phyloP scores from a whole-genome alignment of 2,113 vertebrate genomes.

The Galeopterus variegatus region DNA sequence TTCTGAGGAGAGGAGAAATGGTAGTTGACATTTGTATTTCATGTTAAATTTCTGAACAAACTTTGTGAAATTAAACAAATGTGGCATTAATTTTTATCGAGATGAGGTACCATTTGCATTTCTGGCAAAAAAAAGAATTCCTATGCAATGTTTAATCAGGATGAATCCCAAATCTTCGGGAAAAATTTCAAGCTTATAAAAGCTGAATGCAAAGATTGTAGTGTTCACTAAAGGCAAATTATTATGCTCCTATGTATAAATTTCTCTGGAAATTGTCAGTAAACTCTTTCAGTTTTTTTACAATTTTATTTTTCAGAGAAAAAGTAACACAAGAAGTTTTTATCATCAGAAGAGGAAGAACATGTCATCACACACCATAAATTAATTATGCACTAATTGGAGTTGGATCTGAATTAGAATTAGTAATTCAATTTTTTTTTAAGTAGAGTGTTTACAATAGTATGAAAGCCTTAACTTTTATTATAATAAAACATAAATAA shows the following conservation, averaged over 20 bases:
- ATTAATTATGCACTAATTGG: conserved; percentile 50
- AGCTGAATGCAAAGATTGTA: conserved; percentile 13
- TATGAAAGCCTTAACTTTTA: conserved; percentile 39
- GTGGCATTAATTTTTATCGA: background rate
- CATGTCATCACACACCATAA: conserved; percentile 15
- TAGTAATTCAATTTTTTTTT: conserved; percentile 57
- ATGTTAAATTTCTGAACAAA: conserved; percentile 66
- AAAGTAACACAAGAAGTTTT: conserved; percentile 44
- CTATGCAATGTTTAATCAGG: background rate
- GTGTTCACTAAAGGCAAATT: background rate
- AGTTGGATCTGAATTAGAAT: conserved; percentile 64
- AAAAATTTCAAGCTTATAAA: conserved; percentile 54
- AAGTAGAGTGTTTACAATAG: conserved; percentile 1
- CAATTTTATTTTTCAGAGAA: conserved; percentile 62
- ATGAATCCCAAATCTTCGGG: conserved; percentile 37
- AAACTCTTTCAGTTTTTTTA: background rate
- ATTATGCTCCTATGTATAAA: background rate
- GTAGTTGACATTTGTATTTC: conserved; percentile 30
- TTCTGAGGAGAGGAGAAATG: background rate
- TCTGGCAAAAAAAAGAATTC: conserved; percentile 58
- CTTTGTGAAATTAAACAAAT: background rate
- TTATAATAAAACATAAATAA: conserved; percentile 36
- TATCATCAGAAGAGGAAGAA: conserved; percentile 45
- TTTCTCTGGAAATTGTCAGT: conserved; percentile 46
- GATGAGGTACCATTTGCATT: conserved; percentile 54